Evolutionary conservation across 2,888 invertebrate genomes (phyloP), one percentile per base, ranked within the genome.

Genomic region (Cephus sareptanus): DNA sequence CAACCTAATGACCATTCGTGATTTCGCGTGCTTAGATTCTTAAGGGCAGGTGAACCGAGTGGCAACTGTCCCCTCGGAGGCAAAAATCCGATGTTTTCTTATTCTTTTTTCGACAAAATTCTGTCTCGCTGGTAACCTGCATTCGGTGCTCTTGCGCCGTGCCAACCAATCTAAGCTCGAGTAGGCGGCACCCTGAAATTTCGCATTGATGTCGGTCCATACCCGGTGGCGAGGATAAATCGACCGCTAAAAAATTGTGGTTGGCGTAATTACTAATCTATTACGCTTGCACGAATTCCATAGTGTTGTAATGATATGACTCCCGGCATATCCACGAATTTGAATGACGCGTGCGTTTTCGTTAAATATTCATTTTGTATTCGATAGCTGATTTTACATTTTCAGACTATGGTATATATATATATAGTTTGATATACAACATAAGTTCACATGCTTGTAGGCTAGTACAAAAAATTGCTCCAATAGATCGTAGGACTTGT

Each of bases 1-100:
- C 15, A 71, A 76, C 33, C 79, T 87, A 88, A 88, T 87, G 83
- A 86, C 82, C 84, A 83, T 88, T 88, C 88, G 88, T 88, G 88
- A 87, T 88, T 88, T 87, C 86, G 86, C 84, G 88, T 84, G 88
- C 86, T 88, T 88, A 88, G 88, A 88, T 87, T 84, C 82, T 69
- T 73, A 79, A 84, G 79, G 85, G 87, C 88, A 89, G 89, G 89
- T 89, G 89, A 87, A 81, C 82, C 75, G 79, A 73, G 69, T 69
- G 74, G 79, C 87, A 86, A 88, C 86, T 88, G 88, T 87, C 86
- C 83, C 87, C 88, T 88, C 81, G 83, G 75, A 88, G 88, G 87
- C 88, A 87, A 82, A 87, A 84, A 79, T 83, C 77, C 79, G 80
- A 83, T 81, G 83, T 80, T 75, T 31, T 73, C 12, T 68, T 75